A percentile compares a stretch with the other conserved stretches of the same genome.
phyloP scores from a whole-genome alignment of 1,140 invertebrate genomes.

The Oryctes rhinoceros region DNA sequence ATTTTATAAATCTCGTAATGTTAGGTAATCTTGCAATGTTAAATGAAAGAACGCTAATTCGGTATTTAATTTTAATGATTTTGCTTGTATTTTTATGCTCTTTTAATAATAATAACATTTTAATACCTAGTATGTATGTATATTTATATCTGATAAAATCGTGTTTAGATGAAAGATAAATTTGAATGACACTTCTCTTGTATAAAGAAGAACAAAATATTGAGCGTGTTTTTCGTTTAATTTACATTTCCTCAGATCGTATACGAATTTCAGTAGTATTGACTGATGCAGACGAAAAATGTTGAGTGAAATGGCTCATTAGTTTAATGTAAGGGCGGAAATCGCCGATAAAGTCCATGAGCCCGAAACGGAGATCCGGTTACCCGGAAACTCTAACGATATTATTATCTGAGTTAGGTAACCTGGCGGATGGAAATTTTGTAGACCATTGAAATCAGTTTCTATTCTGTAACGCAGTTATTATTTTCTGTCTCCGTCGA shows the following conservation, averaged over 20 bases:
- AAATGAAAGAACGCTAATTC: no score
- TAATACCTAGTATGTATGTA: no score
- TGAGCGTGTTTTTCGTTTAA: not conserved
- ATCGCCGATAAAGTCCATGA: slow-evolving; percentile 20
- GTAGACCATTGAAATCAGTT: slow-evolving; percentile 1
- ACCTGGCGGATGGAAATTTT: slow-evolving; percentile 5
- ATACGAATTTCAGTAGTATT: not conserved
- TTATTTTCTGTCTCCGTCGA: slow-evolving; percentile 1
- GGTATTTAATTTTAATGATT: no score
- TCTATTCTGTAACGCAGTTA: not conserved
- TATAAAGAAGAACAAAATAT: not conserved
- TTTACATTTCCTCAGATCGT: slow-evolving; percentile 8
- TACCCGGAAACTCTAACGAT: slow-evolving; percentile 30
- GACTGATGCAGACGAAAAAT: not conserved
- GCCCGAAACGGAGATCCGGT: slow-evolving; percentile 9
- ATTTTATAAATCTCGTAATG: no score
- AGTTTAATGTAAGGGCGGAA: slow-evolving; percentile 25
- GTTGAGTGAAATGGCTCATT: slow-evolving; percentile 4
- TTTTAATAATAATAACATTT: no score
- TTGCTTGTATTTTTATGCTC: no score
- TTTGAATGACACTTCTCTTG: not conserved
- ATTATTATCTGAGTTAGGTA: slow-evolving; percentile 33
- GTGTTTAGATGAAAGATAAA: not conserved
- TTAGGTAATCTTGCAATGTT: no score
- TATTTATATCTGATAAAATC: no score